phyloP scores from a whole-genome alignment of 2,113 vertebrate species.

The Siniperca knerii region DNA sequence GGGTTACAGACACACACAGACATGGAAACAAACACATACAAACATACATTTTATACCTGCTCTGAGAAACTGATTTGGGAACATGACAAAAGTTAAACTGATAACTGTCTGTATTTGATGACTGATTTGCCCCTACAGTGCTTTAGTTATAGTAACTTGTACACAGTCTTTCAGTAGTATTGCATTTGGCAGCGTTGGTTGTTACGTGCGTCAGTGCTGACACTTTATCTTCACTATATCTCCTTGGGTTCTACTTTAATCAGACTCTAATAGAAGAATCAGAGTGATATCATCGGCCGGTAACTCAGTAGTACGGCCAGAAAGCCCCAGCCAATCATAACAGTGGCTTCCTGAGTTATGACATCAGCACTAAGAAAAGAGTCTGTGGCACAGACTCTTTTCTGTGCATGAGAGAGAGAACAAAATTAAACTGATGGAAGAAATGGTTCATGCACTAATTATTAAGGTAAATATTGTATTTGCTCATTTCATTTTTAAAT shows the following conservation, averaged over 20 bases:
- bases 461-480: not conserved
- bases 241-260: conserved; percentile 56
- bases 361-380: conserved; percentile 69
- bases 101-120: not conserved
- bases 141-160: not conserved
- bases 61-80: not conserved
- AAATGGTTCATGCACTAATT: conserved; percentile 10
- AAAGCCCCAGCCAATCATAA: conserved; percentile 64
- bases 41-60: not conserved
- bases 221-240: conserved; percentile 68
- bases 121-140: not conserved
- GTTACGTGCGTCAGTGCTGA: conserved; percentile 26
- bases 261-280: conserved; percentile 38
- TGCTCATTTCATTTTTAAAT: not conserved
- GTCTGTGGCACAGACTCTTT: not conserved
- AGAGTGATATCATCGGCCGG: conserved; percentile 63
- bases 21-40: not conserved
- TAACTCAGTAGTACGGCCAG: conserved; percentile 54
- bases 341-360: conserved; percentile 66
- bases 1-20: conserved; percentile 65
- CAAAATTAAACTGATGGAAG: conserved; percentile 6
- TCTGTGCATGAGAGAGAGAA: conserved; percentile 24
- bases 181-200: conserved; percentile 37
- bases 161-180: conserved; percentile 17
- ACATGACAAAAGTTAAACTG: not conserved